Evolutionary conservation across 2,888 invertebrate genomes (phyloP), one percentile per base, ranked within the genome.

Genomic region (Ceraclea dissimilis): DNA sequence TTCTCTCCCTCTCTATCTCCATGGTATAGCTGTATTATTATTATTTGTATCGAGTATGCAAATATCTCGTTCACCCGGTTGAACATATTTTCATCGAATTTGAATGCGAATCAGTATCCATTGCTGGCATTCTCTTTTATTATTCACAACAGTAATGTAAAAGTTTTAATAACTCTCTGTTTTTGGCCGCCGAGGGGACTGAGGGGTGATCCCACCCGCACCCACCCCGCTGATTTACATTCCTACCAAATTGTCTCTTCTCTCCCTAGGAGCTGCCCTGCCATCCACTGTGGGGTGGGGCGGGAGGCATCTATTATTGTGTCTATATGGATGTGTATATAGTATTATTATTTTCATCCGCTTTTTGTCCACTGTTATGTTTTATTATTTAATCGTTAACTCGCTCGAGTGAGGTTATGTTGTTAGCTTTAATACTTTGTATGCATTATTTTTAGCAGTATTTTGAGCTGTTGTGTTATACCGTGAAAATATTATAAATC

Each of bases 101-200:
- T 59, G 55, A 59, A 61, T 61, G 59, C 57, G 57, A 57, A 61
- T 57, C 53, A 53, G 59, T 55, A 54, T 55, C 59, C 57, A 49
- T 56, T 53, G 59, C 61, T 49, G 49, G 48, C 17, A 22, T 48
- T 49, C 47, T 56, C 52, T 59, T 61, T 59, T 61, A 61, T 61
- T 61, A 61, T 61, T 61, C 61, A 61, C 59, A 61, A 59, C 61
- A 57, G 59, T 61, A 59, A 61, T 61, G 61, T 59, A 59, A 61
- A 61, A 61, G 61, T 61, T 61, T 61, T 61, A 61, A 61, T 61
- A 61, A 61, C 61, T 61, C 58, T 61, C 61, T 61, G 59, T 61
- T 59, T 61, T 61, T 61, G 52, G 54, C 57, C 51, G 48, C 34
- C 48, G 31, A n/a, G 44, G 52, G 53, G 43, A 20, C 43, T 19